Conservation (phyloP, 2,113 vertebrate species). For the Cryptotis parvus region DNA sequence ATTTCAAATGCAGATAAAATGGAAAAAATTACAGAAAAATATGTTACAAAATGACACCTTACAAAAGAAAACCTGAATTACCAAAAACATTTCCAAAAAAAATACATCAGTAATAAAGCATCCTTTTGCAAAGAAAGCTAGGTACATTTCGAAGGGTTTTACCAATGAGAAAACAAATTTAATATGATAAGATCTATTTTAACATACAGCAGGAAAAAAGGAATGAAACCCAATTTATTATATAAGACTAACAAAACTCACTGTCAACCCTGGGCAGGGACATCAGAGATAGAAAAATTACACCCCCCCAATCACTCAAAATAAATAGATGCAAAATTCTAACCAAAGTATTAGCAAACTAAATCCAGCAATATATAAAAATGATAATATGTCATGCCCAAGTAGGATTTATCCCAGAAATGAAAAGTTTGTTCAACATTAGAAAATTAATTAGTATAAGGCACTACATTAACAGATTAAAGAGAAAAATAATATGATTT, state of each 20-base stretch:
- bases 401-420: constrained; percentile 9
- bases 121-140: neutral
- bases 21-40: neutral
- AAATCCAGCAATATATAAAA: constrained; percentile 43
- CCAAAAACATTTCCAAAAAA: neutral
- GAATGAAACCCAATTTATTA: neutral
- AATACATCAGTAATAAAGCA: constrained; percentile 8
- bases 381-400: constrained; percentile 37
- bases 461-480: constrained; percentile 52
- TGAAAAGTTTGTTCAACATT: constrained; percentile 40
- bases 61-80: constrained; percentile 8
- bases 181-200: constrained; percentile 19
- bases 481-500: constrained; percentile 41
- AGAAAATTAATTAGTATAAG: constrained; percentile 60
- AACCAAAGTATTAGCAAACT: constrained; percentile 14
- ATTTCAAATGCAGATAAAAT: neutral
- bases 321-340: constrained; percentile 40
- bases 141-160: constrained; percentile 4
- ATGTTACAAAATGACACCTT: neutral
- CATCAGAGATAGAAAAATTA: constrained; percentile 36
- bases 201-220: neutral
- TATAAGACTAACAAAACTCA: constrained; percentile 11
- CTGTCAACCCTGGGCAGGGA: neutral
- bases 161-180: constrained; percentile 13
- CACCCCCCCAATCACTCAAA: neutral